Evolutionary conservation across 2,888 invertebrate species (phyloP).

Genomic region (Cantharis lateralis): DNA sequence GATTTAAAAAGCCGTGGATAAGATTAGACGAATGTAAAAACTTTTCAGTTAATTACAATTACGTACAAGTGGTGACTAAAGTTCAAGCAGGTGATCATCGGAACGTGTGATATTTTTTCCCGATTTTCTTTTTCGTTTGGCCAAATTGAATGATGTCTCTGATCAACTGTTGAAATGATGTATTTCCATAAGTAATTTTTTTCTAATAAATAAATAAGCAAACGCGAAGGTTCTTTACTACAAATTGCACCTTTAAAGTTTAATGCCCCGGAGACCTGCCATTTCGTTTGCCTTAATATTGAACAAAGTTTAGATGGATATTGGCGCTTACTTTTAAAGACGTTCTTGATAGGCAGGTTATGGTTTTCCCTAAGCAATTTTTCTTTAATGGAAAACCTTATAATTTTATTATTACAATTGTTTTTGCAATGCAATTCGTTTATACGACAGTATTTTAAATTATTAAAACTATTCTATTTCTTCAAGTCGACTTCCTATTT

Average conservation of each 20-base stretch:
- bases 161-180: constrained; percentile 1
- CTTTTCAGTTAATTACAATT: neutral
- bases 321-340: constrained; percentile 9
- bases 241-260: constrained; percentile 21
- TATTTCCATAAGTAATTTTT: neutral
- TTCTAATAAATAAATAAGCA: constrained; percentile 11
- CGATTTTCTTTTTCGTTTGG: neutral
- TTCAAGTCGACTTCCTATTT: neutral
- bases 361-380: constrained; percentile 1
- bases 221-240: constrained; percentile 12
- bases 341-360: constrained; percentile 12
- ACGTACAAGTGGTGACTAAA: neutral
- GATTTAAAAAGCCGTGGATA: neutral
- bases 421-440: neutral
- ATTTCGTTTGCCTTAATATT: constrained; percentile 21
- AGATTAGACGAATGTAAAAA: neutral
- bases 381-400: constrained; percentile 1
- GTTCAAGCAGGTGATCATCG: neutral
- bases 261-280: constrained; percentile 8
- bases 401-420: neutral
- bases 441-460: neutral
- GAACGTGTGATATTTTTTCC: neutral
- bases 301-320: constrained; percentile 13
- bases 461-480: neutral
- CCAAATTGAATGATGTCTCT: neutral